Evolutionary conservation across 1,140 invertebrate genomes (phyloP).

Genomic region (Trachymyrmex cornetzi): DNA sequence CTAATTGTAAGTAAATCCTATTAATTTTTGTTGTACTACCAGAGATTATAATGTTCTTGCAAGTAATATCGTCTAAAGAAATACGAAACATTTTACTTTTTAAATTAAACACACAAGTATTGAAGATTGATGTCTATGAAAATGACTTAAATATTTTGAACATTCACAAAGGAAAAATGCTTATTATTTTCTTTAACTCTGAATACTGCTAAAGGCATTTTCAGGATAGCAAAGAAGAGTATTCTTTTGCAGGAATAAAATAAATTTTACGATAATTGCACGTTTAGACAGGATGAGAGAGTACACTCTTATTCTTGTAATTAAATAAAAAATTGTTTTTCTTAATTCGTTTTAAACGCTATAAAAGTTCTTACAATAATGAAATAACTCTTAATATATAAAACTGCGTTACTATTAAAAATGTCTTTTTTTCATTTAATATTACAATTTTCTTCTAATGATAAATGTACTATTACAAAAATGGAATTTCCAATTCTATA

Average conservation of each 20-base stretch:
- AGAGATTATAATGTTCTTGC: background rate
- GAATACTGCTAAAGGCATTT: background rate
- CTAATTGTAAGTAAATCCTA: conserved; percentile 74
- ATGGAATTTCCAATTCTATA: background rate
- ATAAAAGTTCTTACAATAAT: background rate
- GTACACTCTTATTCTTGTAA: background rate
- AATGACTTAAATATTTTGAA: conserved; percentile 13
- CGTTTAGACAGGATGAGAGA: background rate
- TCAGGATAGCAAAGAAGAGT: background rate
- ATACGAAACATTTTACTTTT: background rate
- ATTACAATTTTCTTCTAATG: background rate
- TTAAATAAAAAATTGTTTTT: background rate
- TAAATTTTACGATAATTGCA: background rate
- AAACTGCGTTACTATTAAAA: background rate
- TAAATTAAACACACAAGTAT: background rate
- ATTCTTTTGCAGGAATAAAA: background rate
- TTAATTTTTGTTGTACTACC: background rate
- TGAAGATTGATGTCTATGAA: background rate
- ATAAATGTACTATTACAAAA: background rate
- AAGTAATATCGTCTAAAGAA: background rate
- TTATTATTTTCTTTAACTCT: conserved; percentile 15
- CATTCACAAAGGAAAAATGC: background rate
- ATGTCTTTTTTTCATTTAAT: background rate
- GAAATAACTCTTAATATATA: background rate
- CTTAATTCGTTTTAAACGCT: background rate